phyloP scores from a whole-genome alignment of 2,113 vertebrate species.

The Aythya baeri region DNA sequence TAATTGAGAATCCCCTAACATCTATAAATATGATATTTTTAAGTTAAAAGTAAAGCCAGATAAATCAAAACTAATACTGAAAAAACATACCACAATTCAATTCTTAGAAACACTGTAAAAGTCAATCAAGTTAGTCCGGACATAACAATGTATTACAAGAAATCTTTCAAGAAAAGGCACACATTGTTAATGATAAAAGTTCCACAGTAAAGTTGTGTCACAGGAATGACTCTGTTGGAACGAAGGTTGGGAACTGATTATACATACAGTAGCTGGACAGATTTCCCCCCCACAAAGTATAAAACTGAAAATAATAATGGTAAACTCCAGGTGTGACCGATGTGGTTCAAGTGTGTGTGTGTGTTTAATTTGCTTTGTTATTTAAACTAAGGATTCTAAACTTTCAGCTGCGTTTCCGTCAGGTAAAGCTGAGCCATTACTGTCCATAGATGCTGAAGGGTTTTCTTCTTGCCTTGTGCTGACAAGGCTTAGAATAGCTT shows the following conservation, averaged over 20 bases:
- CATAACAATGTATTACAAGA: slow-evolving; percentile 80
- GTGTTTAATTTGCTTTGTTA: neutral
- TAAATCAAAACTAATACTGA: slow-evolving; percentile 75
- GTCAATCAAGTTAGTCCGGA: slow-evolving; percentile 83
- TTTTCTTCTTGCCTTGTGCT: slow-evolving; percentile 89
- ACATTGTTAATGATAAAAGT: slow-evolving; percentile 82
- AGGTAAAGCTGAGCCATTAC: slow-evolving; percentile 83
- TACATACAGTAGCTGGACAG: slow-evolving; percentile 34
- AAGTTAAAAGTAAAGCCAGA: slow-evolving; percentile 79
- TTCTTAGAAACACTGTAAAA: slow-evolving; percentile 81
- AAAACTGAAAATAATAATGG: slow-evolving; percentile 46
- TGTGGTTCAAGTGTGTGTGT: neutral
- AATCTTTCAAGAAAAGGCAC: slow-evolving; percentile 89
- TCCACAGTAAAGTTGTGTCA: slow-evolving; percentile 69
- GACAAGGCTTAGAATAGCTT: slow-evolving; percentile 93
- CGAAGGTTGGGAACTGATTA: slow-evolving; percentile 32
- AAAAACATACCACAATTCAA: slow-evolving; percentile 73
- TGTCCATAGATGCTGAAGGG: slow-evolving; percentile 84
- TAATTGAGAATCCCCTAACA: slow-evolving; percentile 61
- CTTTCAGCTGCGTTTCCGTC: slow-evolving; percentile 86
- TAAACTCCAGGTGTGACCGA: slow-evolving; percentile 15
- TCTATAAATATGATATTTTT: slow-evolving; percentile 84
- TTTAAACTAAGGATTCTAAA: slow-evolving; percentile 92
- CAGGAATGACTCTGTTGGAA: slow-evolving; percentile 45
- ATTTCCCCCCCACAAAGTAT: neutral